Base-by-base conservation (phyloP, 2,888 invertebrate species). In the Drosophila merina region DNA sequence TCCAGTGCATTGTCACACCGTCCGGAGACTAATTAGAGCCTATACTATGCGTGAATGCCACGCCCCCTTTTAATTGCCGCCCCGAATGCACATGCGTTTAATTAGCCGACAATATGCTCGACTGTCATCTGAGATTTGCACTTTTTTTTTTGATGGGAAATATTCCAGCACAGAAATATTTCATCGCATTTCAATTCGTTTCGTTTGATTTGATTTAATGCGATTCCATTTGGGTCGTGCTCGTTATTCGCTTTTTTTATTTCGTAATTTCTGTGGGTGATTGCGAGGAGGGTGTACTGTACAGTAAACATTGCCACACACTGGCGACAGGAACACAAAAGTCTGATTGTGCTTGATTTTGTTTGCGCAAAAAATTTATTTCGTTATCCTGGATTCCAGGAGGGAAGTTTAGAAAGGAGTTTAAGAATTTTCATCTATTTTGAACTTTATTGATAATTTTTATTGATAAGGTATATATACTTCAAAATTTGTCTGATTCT, bases 281-380 rank as follows among this genome's bases (percentile, higher is more conserved):
- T 36, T 70, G 38, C 26, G 42, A 45, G 47, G 42, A 45, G 47
- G 31, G 38, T 25, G 8, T 36, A 48, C 47, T 9, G 20, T 42
- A 42, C 40, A 42, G 40, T 42, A 42, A 20, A 54, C 57, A 31
- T 9, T 25, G 20, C 10, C 47, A 7, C 60, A 30, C 10, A 42
- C 36, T 10, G 7, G 33, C 12, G 26, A 30, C 30, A 44, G 30
- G 47, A 52, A 38, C 40, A 70, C 58, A 57, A 49, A 26, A 42
- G 58, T 20, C 45, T 69, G 57, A 59, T 54, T 44, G 52, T 51
- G 47, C 74, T 72, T 86, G 77, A 86, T 86, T 86, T 76, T 79
- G 86, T 77, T 81, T 86, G 71, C 48, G 60, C 75, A 48, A 57
- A 71, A 66, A 75, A 81, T 81, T 58, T 83, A 77, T 77, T 79